Evolutionary conservation across 1,140 invertebrate genomes (phyloP).

Genomic region (Drosophila tani): DNA sequence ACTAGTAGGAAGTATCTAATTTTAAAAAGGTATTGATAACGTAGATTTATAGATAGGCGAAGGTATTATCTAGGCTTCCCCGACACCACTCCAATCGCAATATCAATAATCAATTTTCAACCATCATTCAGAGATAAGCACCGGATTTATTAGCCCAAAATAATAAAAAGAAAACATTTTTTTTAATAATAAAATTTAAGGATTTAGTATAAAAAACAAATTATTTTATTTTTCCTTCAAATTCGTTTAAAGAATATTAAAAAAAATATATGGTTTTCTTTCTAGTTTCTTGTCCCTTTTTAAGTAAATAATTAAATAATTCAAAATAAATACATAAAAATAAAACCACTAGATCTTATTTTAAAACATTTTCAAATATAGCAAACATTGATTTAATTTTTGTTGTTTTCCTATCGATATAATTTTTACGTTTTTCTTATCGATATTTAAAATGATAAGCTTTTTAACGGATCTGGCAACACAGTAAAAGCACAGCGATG

Average conservation of each 20-base stretch:
- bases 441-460: slow-evolving; percentile 7
- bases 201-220: neutral
- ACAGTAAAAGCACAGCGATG: neutral
- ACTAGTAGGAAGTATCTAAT: slow-evolving; percentile 7
- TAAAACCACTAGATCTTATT: neutral
- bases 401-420: neutral
- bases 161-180: neutral
- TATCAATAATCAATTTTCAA: slow-evolving; percentile 32
- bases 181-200: neutral
- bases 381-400: neutral
- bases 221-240: neutral
- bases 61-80: slow-evolving; percentile 17
- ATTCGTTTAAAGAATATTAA: no score
- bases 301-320: neutral
- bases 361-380: neutral
- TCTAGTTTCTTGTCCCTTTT: neutral
- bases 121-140: slow-evolving; percentile 19
- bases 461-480: slow-evolving; percentile 1
- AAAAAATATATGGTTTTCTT: no score
- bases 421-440: neutral
- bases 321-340: neutral
- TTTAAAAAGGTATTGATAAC: slow-evolving; percentile 26
- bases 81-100: neutral
- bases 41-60: slow-evolving; percentile 11
- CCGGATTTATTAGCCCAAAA: neutral